Evolutionary conservation across 2,888 invertebrate genomes (phyloP).

Genomic region (Amiota communis): DNA sequence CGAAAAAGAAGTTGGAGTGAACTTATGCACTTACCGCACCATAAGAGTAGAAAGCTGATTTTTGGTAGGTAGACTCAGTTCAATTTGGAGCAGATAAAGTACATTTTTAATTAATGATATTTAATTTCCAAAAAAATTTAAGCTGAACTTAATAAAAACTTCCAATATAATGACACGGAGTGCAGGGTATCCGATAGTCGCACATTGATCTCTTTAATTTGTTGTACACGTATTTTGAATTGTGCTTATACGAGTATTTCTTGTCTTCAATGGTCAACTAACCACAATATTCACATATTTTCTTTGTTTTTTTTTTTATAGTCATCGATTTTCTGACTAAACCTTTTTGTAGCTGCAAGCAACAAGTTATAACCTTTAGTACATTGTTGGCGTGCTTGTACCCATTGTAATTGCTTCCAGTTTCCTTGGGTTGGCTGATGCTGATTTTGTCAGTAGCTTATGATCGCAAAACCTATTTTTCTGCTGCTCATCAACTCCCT

Average conservation of each 20-base stretch:
- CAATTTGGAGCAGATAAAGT: no score
- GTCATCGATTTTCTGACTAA: constrained; percentile 31
- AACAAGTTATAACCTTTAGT: constrained; percentile 30
- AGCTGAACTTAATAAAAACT: no score
- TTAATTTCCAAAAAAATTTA: no score
- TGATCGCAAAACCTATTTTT: constrained; percentile 28
- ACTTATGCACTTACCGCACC: no score
- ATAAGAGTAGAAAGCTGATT: no score
- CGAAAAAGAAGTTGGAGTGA: no score
- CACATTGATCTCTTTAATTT: no score
- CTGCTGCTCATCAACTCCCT: background rate
- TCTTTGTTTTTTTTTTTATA: background rate
- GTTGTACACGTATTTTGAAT: no score
- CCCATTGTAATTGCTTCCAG: background rate
- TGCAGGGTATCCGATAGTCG: no score
- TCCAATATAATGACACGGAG: no score
- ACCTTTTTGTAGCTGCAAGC: constrained; percentile 39
- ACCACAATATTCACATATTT: constrained; percentile 12
- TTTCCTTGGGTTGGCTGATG: background rate
- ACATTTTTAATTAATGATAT: no score
- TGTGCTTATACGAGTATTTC: background rate
- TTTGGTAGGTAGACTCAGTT: no score
- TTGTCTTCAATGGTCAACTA: background rate
- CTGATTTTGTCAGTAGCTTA: constrained; percentile 32
- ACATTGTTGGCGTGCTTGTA: constrained; percentile 12